Conservation (phyloP, 2,888 invertebrate genomes). For the Encarsia formosa region DNA sequence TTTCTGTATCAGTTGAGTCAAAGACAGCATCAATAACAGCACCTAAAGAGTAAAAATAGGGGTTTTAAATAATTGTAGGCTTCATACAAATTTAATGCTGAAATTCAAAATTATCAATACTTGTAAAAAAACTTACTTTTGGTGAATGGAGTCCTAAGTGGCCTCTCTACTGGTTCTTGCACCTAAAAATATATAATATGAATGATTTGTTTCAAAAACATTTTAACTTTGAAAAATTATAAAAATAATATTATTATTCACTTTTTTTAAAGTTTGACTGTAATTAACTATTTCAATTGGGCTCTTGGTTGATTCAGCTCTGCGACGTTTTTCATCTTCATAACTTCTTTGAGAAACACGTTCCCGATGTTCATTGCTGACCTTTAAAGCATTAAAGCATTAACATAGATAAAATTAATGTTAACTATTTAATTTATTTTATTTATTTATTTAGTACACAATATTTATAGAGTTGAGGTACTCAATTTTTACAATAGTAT, state of each 20-base stretch:
- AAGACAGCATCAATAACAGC: slow-evolving; percentile 9
- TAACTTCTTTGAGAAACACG: slow-evolving; percentile 32
- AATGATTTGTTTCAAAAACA: not conserved
- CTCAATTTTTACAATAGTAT: too few relatives aligned
- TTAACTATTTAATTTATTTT: too few relatives aligned
- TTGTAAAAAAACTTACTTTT: slow-evolving; percentile 24
- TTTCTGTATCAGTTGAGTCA: slow-evolving; percentile 18
- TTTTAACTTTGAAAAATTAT: not conserved
- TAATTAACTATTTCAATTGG: slow-evolving; percentile 32
- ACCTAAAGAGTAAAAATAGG: slow-evolving; percentile 5
- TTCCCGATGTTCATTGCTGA: slow-evolving; percentile 24
- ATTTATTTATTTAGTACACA: too few relatives aligned
- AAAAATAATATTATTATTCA: not conserved
- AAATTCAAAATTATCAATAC: not conserved
- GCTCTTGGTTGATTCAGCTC: slow-evolving; percentile 5
- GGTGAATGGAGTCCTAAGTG: slow-evolving; percentile 30
- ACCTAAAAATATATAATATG: slow-evolving; percentile 17
- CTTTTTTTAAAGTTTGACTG: slow-evolving; percentile 1
- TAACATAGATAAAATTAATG: too few relatives aligned
- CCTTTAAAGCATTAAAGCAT: too few relatives aligned
- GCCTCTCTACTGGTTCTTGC: slow-evolving; percentile 20
- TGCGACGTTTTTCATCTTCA: slow-evolving; percentile 30
- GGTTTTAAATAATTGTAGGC: not conserved
- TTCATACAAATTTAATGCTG: not conserved
- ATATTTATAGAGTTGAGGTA: too few relatives aligned